Base-by-base conservation (phyloP, 2,113 vertebrate species). In the Sylvietta virens region DNA sequence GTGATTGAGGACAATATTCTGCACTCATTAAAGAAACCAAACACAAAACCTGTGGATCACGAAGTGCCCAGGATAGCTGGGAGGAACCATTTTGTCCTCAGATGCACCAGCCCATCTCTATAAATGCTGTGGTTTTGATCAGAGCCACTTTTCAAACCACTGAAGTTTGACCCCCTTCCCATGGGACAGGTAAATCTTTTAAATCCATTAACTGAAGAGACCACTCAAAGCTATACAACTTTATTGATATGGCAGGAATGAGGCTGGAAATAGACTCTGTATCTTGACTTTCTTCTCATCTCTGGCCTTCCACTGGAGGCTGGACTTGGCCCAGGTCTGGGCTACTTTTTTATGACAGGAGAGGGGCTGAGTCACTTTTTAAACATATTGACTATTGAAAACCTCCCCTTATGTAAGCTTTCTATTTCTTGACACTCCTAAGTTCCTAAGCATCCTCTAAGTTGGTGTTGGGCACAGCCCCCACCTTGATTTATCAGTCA, bases 391-490 rank as follows among this genome's bases (percentile, higher is more conserved):
- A 56, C 71, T 77, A 16, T 23, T 86, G 60, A 77, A 91, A 92
- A 66, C 79, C 91, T 92, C 72, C 81, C 93, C 47, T 81, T 95
- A 81, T 51, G 67, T 84, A 97, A 97, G 39, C 71, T 79, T 70
- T 61, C 64, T 39, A 1, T 83, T 91, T 70, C 39, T 85, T 80
- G 84, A 61, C 65, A 37, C 45, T 90, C 70, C 45, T 93, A 53
- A 62, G 61, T 22, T 87, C 57, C 40, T 89, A 67, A 70, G 72
- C 18, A 9, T 53, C 47, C 54, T 58, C 8, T 53, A 61, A 65
- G 76, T 67, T 33, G 30, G 51, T 83, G n/a, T 70, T 81, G 37
- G 88, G 73, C 61, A 71, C 64, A 88, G 37, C 48, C 39, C 39
- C n/a, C 65, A 86, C 62, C 88, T 71, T 6, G 20, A 60, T 86